Evolutionary conservation across 2,888 invertebrate genomes (phyloP), one percentile per base, ranked within the genome.

Genomic region (Metopia argyrocephala): DNA sequence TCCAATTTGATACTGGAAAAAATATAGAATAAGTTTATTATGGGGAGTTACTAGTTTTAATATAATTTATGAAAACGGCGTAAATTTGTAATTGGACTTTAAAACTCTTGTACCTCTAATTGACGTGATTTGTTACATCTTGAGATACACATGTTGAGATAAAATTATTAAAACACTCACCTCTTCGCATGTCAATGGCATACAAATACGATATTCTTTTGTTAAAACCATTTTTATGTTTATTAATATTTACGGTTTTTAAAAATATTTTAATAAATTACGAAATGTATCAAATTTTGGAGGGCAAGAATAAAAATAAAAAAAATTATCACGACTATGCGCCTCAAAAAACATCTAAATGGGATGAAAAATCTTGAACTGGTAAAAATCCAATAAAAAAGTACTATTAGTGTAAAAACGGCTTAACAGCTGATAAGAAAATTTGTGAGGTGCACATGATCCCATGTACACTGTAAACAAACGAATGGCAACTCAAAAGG

Each of bases 171-270:
- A n/a, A 31, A 38, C 38, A 84, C 85, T 89, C 92, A 97, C 97
- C 94, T 97, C 97, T 89, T 97, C 96, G 2, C 96, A 96, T 2
- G 96, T 94, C 86, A 97, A 93, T 12, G 97, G 97, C 97, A 97
- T 97, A 87, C 96, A 96, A 89, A 97, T 95, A 87, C 97, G 93
- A 89, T 95, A 97, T 92, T 97, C 97, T 89, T 96, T 97, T 5
- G 94, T 94, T 84, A 96, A 92, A 86, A 96, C 96, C 97, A 97
- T 97, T 82, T 85, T 90, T 31, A 59, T 48, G 31, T 12, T 48
- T 31, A 15, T 0, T 56, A 57, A 62, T 66, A 52, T 65, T 57
- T 65, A 25, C 20, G 27, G 7, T 65, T 27, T 68, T 62, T 20
- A 12, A 57, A 5, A 15, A 70, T 20, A 25, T 25, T 15, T 45